Evolutionary conservation across 2,797 vertebrate genomes (phyloP).

Genomic region (Oreortyx pictus): DNA sequence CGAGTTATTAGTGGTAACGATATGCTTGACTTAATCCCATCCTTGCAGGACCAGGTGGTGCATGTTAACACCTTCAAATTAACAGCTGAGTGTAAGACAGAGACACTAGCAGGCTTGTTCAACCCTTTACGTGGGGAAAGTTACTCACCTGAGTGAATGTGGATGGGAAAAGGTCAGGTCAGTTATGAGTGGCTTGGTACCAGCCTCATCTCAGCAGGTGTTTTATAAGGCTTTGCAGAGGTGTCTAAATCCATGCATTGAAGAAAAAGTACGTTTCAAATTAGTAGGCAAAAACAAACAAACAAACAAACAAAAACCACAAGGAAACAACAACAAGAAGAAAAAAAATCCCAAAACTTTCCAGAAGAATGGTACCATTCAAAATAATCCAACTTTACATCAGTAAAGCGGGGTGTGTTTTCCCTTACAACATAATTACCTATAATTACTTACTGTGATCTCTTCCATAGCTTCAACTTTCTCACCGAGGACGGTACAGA

Average conservation of each 20-base stretch:
- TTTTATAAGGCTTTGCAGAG: neutral
- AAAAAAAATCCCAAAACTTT: neutral
- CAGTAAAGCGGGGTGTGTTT: neutral
- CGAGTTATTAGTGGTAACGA: constrained; percentile 38
- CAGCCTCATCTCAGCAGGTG: neutral
- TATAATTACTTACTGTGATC: neutral
- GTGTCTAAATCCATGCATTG: neutral
- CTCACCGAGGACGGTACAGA: neutral
- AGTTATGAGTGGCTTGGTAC: rapidly evolving
- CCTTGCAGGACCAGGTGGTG: constrained; percentile 42
- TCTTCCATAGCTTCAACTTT: neutral
- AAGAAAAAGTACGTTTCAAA: neutral
- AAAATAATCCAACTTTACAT: neutral
- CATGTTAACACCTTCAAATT: constrained; percentile 55
- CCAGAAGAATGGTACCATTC: neutral
- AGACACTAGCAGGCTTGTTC: constrained; percentile 36
- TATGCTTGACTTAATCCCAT: constrained; percentile 36
- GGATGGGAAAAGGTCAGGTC: neutral
- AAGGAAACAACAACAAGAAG: neutral
- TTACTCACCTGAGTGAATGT: neutral
- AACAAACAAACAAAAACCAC: neutral
- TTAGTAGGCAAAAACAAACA: neutral
- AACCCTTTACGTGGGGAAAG: neutral
- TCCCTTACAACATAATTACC: neutral
- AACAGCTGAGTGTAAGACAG: neutral